phyloP scores from a whole-genome alignment of 2,113 vertebrate genomes.

The Panthera uncia region DNA sequence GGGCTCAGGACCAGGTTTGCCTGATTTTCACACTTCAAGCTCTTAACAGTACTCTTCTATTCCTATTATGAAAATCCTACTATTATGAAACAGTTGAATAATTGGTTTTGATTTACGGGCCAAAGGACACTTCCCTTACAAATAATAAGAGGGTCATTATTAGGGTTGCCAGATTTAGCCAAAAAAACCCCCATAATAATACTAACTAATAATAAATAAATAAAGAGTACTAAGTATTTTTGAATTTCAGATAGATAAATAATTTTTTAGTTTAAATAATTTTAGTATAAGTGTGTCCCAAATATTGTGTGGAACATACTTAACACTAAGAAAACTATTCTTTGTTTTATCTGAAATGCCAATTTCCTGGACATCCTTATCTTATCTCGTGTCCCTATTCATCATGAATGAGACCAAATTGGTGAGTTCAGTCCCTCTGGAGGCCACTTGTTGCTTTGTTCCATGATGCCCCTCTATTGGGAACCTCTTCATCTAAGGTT shows the following conservation, averaged over 20 bases:
- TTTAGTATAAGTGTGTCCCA: not conserved
- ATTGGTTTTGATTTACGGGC: not conserved
- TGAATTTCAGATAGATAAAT: not conserved
- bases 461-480: not conserved
- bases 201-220: not conserved
- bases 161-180: not conserved
- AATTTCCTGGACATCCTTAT: not conserved
- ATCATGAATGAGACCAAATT: not conserved
- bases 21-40: not conserved
- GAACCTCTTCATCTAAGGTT: not conserved
- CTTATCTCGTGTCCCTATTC: not conserved
- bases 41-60: not conserved
- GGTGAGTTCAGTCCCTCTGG: not conserved
- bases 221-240: not conserved
- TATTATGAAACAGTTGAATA: not conserved
- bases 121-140: not conserved
- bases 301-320: not conserved
- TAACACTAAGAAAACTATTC: not conserved
- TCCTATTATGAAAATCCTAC: not conserved
- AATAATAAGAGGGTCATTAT: not conserved
- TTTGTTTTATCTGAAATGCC: slow-evolving; percentile 28
- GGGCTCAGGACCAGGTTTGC: not conserved
- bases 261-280: not conserved
- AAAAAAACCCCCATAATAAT: not conserved
- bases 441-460: not conserved